Evolutionary conservation across 2,797 vertebrate genomes (phyloP).

Genomic region (Fratercula arctica): DNA sequence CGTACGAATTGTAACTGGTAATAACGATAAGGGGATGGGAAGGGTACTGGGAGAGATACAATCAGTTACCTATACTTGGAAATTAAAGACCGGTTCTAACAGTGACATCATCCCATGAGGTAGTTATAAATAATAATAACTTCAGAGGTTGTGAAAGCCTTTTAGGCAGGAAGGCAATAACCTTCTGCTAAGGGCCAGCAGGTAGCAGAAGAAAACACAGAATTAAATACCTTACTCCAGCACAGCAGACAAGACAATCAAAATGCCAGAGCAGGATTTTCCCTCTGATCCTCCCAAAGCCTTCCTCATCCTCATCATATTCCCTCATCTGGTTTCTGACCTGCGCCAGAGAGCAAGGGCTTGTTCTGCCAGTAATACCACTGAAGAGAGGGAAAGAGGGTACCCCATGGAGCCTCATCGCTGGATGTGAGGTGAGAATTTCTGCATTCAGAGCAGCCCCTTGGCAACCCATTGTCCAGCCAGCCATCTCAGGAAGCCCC

Average conservation of each 20-base stretch:
- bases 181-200: neutral
- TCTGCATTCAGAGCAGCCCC: neutral
- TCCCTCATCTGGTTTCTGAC: neutral
- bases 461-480: conserved; percentile 15
- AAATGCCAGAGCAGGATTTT: conserved; percentile 29
- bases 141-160: neutral
- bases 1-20: neutral
- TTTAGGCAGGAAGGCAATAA: neutral
- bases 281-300: neutral
- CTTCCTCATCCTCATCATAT: conserved; percentile 18
- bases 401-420: conserved; percentile 1
- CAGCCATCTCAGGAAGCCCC: neutral
- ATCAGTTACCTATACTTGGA: neutral
- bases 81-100: neutral
- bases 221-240: conserved; percentile 5
- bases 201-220: neutral
- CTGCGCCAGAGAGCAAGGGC: neutral
- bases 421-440: neutral
- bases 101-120: neutral
- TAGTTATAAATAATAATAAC: neutral
- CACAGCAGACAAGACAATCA: conserved; percentile 12
- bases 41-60: neutral
- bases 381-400: conserved; percentile 10
- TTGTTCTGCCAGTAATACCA: neutral
- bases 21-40: neutral